Base-by-base conservation (phyloP, 2,888 invertebrate genomes). In the Dioctria linearis region DNA sequence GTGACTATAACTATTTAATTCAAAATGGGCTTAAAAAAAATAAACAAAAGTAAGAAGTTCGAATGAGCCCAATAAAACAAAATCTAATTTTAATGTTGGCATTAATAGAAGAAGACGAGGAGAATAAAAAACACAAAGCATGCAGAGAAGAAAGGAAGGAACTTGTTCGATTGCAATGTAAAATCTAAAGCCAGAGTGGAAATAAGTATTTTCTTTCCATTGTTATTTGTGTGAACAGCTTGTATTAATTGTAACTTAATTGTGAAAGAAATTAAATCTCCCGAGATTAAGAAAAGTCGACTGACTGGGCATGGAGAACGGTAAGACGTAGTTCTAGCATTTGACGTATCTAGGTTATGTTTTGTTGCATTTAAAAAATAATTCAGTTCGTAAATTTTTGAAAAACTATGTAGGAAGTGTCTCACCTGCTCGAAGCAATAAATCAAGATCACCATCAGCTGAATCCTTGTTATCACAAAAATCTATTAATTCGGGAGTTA, bases 371-470 rank as follows among this genome's bases (percentile, higher is more conserved):
- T 11, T 25, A 25, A 25, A 25, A 25, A 25, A 25, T 25, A 67
- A 49, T 49, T 39, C 25, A 2, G 0, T 42, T 54, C 3, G 11
- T 46, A 46, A 46, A 46, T 6, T 46, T 46, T 46, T 46, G 13
- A n/a, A 6, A 40, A 43, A 75, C 8, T 9, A n/a, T n/a, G 3
- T 59, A 57, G 42, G 66, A 8, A 51, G 57, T 40, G 8, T 40
- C n/a, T 75, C 73, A 42, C 73, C 73, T 42, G 9, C 57, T 75
- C 54, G 43, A 6, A 61, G 63, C 37, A 63, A 25, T n/a, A 61
- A 81, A 42, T 69, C 81, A 40, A 81, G 81, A 9, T 83, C 82
- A 1, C 71, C 80, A 51, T 82, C 83, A 8, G 49, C 51, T 25
- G 83, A 76, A 37, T 83, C 83, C 2, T 43, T 59, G 57, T 46